phyloP scores from a whole-genome alignment of 2,888 invertebrate species.

The Dugesia japonica region DNA sequence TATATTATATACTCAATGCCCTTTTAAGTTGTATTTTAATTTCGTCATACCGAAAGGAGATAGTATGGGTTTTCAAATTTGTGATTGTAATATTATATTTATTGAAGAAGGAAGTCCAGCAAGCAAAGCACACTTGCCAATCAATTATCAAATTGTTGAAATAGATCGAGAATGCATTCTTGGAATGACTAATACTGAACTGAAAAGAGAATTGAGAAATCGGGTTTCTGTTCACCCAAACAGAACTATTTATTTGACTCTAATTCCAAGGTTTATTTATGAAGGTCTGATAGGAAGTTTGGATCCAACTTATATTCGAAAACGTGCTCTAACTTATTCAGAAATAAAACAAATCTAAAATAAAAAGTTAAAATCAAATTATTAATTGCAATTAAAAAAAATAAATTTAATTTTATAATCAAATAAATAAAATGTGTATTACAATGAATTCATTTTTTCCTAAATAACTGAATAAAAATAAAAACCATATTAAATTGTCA shows the following conservation, averaged over 20 bases:
- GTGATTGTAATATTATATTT: not conserved
- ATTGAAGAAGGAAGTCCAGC: not conserved
- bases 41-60: not conserved
- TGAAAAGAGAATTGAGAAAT: constrained; percentile 11
- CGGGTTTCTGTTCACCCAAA: not conserved
- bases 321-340: not conserved
- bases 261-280: not conserved
- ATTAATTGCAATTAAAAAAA: too few species aligned
- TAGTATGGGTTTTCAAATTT: not conserved
- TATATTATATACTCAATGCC: not conserved
- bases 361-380: too few species aligned
- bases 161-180: not conserved
- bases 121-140: not conserved
- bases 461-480: too few species aligned
- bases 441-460: too few species aligned
- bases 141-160: not conserved
- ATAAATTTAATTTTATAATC: too few species aligned
- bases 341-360: not conserved
- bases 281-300: not conserved
- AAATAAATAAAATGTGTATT: too few species aligned
- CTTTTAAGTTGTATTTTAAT: not conserved
- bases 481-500: too few species aligned
- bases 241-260: not conserved
- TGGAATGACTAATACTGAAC: not conserved
- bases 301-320: not conserved